Percentiles rank a stretch among this genome's conserved stretches.
Evolutionary conservation across 1,140 invertebrate species (phyloP).

Genomic region (Trialeurodes vaporariorum): DNA sequence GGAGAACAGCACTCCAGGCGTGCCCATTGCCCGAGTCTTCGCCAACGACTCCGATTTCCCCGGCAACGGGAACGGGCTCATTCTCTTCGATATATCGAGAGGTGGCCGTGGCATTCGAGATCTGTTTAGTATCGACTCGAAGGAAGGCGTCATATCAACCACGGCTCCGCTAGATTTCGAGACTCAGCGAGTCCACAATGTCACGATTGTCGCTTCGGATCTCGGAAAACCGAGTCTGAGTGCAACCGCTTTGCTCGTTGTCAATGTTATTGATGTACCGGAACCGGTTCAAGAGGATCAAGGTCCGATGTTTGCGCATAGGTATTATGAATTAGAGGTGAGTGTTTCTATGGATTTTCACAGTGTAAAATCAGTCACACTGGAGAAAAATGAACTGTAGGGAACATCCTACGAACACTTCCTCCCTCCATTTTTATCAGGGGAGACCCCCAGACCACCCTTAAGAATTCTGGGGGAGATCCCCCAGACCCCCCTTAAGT

Average conservation of each 20-base stretch:
- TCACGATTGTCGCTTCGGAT: constrained; percentile 70
- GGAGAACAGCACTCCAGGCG: constrained; percentile 55
- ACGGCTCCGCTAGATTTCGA: constrained; percentile 61
- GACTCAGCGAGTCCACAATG: constrained; percentile 48
- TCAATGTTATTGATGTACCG: constrained; percentile 51
- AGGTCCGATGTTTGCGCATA: constrained; percentile 49
- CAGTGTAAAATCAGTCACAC: too few relatives aligned
- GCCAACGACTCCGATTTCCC: constrained; percentile 73
- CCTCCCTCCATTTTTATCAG: too few relatives aligned
- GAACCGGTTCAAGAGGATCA: constrained; percentile 32
- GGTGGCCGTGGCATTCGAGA: constrained; percentile 40
- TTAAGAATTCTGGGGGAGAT: too few relatives aligned
- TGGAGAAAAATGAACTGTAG: too few relatives aligned
- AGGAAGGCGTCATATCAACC: constrained; percentile 66
- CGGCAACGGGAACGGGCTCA: constrained; percentile 69
- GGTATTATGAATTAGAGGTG: constrained; percentile 60
- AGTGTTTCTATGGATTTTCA: too few relatives aligned
- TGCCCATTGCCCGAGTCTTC: constrained; percentile 52
- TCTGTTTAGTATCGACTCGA: constrained; percentile 64
- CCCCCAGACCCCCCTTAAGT: too few relatives aligned
- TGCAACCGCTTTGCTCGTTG: constrained; percentile 55
- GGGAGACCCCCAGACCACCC: too few relatives aligned
- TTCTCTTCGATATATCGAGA: constrained; percentile 54
- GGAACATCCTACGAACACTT: too few relatives aligned
- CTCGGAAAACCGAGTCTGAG: constrained; percentile 66